Percentiles rank a stretch among this genome's conserved stretches.
phyloP scores from a whole-genome alignment of 1,140 invertebrate genomes.

The Drosophila sproati region DNA sequence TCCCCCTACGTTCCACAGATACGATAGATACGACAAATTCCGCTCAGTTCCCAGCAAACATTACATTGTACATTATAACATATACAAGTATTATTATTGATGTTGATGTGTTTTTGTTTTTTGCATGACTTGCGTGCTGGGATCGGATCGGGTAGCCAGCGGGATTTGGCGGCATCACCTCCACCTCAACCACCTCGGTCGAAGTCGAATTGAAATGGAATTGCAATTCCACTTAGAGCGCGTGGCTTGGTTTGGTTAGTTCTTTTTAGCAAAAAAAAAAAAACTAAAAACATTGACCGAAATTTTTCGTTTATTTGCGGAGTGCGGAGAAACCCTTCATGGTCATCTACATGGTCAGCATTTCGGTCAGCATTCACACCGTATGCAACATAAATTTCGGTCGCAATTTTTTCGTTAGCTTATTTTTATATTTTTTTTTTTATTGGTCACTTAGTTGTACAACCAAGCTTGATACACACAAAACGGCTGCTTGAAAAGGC shows the following conservation, averaged over 20 bases:
- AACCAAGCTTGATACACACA: constrained; percentile 83
- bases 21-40: constrained; percentile 29
- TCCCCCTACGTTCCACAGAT: constrained; percentile 52
- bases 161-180: constrained; percentile 12
- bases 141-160: constrained; percentile 47
- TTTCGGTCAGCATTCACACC: constrained; percentile 50
- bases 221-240: constrained; percentile 70
- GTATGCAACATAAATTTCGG: constrained; percentile 76
- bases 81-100: constrained; percentile 3
- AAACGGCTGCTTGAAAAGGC: constrained; percentile 64
- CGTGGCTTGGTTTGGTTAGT: constrained; percentile 47
- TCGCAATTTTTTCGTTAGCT: constrained; percentile 67
- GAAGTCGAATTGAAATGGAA: constrained; percentile 19
- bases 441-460: constrained; percentile 33
- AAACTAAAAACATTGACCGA: constrained; percentile 70
- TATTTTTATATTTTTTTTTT: constrained; percentile 12
- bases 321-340: constrained; percentile 28
- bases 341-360: constrained; percentile 2
- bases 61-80: constrained; percentile 5
- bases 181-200: constrained; percentile 19
- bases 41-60: constrained; percentile 78
- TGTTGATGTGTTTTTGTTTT: constrained; percentile 15
- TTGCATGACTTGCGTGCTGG: constrained; percentile 67
- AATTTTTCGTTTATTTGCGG: constrained; percentile 59
- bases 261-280: constrained; percentile 26